Base-by-base conservation (phyloP, 2,797 vertebrate species). In the Clarias platycephalus region DNA sequence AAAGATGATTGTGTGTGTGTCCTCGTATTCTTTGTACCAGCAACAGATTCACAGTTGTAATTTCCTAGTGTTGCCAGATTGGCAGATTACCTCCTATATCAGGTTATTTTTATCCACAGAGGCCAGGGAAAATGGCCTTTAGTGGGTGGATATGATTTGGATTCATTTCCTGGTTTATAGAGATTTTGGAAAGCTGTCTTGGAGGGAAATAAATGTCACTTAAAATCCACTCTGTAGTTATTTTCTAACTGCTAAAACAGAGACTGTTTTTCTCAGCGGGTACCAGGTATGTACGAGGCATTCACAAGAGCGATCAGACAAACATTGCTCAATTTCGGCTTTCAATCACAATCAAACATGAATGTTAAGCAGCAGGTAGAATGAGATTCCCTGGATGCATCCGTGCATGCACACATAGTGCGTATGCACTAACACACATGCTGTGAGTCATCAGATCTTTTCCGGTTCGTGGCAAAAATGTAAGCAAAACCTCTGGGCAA, bases 391-490 rank as follows among this genome's bases (percentile, higher is more conserved):
- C 5, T 57, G 16, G 63, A 83, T 62, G 18, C 75, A n/a, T 62
- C 1, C 57, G 16, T 68, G 31, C 80, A 18, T 71, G 53, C 24
- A 18, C 5, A 82, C 49, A 53, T 13, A 53, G 12, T 53, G 49
- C 40, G 31, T 82, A 22, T 75, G 37, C 49, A 34, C 34, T 64
- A 31, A 49, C 22, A 76, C 15, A 20, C 66, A 34, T 5, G 64
- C 68, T 62, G 44, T 84, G 82, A 86, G 64, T 85, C 84, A 88
- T 75, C 31, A 5, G 16, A 86, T 40, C 37, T 31, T 80, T 26
- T 22, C 20, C 4, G 26, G 24, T 34, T 37, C 72, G 20, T 22
- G 63, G 44, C 63, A 44, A 83, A 82, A 44, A 58, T 28, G 44
- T 26, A 57, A 74, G 70, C 18, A 83, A 55, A 75, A 83, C 24